Base-by-base conservation (phyloP, 2,888 invertebrate genomes). In the Ceramica pisi region DNA sequence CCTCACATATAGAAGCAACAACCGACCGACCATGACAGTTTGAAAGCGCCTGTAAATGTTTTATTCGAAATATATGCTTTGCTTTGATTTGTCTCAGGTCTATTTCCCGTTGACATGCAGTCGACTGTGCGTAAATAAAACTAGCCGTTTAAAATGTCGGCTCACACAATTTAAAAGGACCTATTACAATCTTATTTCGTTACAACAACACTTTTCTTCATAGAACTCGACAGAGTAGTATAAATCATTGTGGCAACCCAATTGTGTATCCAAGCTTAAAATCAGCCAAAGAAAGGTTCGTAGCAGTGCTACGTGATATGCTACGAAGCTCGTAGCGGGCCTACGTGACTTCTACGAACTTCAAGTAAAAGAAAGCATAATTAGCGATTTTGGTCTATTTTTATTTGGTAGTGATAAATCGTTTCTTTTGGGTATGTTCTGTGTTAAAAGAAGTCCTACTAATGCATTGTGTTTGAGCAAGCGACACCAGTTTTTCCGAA, bases 221-320 rank as follows among this genome's bases (percentile, higher is more conserved):
- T 50, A 14, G 16, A 41, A 4, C 5, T 35, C 35, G 19, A 5
- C n/a, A 23, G 31, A 41, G 16, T 35, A 71, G 23, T 23, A 53
- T 76, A 68, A 60, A 55, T 68, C 53, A 68, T 77, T 68, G 35
- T 14, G 23, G 3, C 26, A 48, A 21, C 23, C 23, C 31, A 66
- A 66, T 67, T 61, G 38, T 44, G 23, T 44, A 44, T 9, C 53
- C 31, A 14, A 9, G n/a, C 63, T 35, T 12, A 59, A 62, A 65
- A 65, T 51, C 21, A 35, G 6, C 8, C 23, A 51, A 56, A 26
- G 57, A 77, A 68, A 63, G n/a, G n/a, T 41, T 81, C 80, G 80
- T 82, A 80, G 79, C 82, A n/a, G 60, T 59, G 82, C 80, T 80
- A 80, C 80, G 80, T 74, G 74, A 80, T 56, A 12, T 56, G 80